A percentile compares a stretch with the other conserved stretches of the same genome.
phyloP scores from a whole-genome alignment of 30 jellyfish, hydroid and myxozoan species.

The Pseudorhiza aurosa region DNA sequence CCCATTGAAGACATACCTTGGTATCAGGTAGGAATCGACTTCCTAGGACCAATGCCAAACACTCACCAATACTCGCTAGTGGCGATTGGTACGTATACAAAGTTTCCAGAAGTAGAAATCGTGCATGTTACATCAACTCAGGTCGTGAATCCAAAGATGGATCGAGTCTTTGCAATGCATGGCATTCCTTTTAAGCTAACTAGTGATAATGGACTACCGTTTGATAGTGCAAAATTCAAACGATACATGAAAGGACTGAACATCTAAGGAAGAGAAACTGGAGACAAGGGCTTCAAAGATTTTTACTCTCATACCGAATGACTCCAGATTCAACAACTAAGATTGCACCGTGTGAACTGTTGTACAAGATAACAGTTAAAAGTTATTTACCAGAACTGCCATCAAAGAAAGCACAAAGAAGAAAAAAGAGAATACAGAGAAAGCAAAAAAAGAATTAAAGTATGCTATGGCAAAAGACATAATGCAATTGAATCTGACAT shows the following conservation, averaged over 20 bases:
- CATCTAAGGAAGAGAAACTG: conserved; percentile 55
- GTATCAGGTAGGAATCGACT: conserved; percentile 60
- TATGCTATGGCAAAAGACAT: background rate
- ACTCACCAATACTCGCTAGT: conserved; percentile 51
- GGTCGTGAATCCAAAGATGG: conserved; percentile 38
- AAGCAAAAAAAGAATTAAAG: no score
- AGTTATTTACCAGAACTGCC: conserved; percentile 47
- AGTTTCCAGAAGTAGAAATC: conserved; percentile 69
- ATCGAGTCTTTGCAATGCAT: conserved; percentile 47
- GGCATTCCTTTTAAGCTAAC: conserved; percentile 54
- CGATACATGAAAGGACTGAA: no score
- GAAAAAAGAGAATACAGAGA: no score
- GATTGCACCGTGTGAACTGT: conserved; percentile 51
- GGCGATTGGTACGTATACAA: conserved; percentile 37
- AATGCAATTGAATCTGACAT: conserved; percentile 16
- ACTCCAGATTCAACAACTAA: conserved; percentile 56
- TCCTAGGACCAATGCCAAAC: conserved; percentile 70
- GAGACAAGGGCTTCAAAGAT: conserved; percentile 57
- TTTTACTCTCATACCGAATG: conserved; percentile 35
- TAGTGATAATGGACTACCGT: conserved; percentile 65
- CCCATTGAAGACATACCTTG: conserved; percentile 35
- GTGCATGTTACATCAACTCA: conserved; percentile 61
- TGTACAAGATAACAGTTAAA: conserved; percentile 22
- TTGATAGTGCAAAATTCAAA: no score
- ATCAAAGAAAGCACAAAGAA: no score